Percentiles rank a stretch among this genome's conserved stretches.
Conservation (phyloP, 30 jellyfish, hydroid and myxozoan species). For the Chrysaora quinquecirrha region DNA sequence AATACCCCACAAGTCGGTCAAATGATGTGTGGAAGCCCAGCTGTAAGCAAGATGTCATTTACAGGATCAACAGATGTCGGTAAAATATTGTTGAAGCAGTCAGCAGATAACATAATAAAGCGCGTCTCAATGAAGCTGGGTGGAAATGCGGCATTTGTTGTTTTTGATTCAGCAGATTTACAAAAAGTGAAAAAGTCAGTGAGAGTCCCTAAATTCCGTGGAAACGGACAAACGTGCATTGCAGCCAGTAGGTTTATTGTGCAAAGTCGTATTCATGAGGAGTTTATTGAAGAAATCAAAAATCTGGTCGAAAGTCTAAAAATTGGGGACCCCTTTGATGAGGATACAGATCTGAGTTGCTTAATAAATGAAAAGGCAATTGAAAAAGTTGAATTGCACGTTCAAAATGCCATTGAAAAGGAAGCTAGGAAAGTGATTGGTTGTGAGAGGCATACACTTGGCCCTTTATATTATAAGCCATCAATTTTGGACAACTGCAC, state of each 20-base stretch:
- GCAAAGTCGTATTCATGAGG: slow-evolving; percentile 78
- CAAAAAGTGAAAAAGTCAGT: slow-evolving; percentile 60
- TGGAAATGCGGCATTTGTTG: slow-evolving; percentile 96
- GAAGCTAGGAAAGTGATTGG: slow-evolving; percentile 72
- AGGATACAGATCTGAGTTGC: slow-evolving; percentile 41
- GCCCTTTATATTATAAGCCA: slow-evolving; percentile 79
- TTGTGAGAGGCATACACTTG: slow-evolving; percentile 64
- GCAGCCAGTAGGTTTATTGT: slow-evolving; percentile 90
- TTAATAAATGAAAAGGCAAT: slow-evolving; percentile 66
- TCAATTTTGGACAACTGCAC: slow-evolving; percentile 72
- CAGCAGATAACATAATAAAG: slow-evolving; percentile 78
- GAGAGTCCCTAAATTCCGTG: slow-evolving; percentile 81
- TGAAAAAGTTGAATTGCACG: slow-evolving; percentile 66
- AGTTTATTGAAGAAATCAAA: slow-evolving; percentile 60
- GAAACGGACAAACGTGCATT: slow-evolving; percentile 94
- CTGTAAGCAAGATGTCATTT: slow-evolving; percentile 74
- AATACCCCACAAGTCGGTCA: slow-evolving; percentile 51
- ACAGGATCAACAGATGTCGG: slow-evolving; percentile 98
- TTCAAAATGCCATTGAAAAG: slow-evolving; percentile 66
- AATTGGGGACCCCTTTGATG: slow-evolving; percentile 88
- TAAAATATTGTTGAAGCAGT: slow-evolving; percentile 68
- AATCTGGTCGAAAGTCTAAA: slow-evolving; percentile 41
- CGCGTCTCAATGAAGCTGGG: slow-evolving; percentile 91
- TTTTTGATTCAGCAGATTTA: slow-evolving; percentile 86
- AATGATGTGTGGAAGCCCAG: slow-evolving; percentile 26